phyloP scores from a whole-genome alignment of 2,113 vertebrate species.

The Callipepla squamata region DNA sequence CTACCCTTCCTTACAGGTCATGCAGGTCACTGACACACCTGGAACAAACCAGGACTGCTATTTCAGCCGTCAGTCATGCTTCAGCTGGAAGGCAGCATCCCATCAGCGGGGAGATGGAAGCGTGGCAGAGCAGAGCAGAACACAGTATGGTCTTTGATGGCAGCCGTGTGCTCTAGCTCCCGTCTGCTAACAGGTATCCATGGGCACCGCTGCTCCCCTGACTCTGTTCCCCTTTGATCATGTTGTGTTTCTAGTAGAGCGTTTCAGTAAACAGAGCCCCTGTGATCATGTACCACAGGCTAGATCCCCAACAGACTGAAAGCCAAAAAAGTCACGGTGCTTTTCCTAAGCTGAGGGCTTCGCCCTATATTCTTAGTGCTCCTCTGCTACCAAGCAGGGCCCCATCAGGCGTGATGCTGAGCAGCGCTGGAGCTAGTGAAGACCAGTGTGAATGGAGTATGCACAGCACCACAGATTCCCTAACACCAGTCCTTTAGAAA shows the following conservation, averaged over 20 bases:
- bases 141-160: background rate
- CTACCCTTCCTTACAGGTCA: constrained; percentile 1
- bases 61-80: background rate
- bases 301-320: background rate
- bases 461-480: background rate
- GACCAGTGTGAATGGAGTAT: background rate
- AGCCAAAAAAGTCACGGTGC: background rate
- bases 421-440: background rate
- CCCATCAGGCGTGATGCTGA: background rate
- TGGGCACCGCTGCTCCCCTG: background rate
- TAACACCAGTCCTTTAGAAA: background rate
- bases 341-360: background rate
- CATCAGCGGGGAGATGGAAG: background rate
- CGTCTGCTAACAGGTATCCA: constrained; percentile 4
- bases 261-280: background rate
- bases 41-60: constrained; percentile 15
- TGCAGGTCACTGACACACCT: constrained; percentile 20
- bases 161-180: background rate
- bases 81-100: constrained; percentile 29
- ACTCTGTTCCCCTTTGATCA: background rate
- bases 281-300: background rate
- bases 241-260: background rate
- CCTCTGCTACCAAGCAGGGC: background rate
- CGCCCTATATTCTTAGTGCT: background rate
- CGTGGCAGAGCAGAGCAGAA: background rate